Evolutionary conservation across 2,113 vertebrate genomes (phyloP).

Genomic region (Spilogale gracilis): DNA sequence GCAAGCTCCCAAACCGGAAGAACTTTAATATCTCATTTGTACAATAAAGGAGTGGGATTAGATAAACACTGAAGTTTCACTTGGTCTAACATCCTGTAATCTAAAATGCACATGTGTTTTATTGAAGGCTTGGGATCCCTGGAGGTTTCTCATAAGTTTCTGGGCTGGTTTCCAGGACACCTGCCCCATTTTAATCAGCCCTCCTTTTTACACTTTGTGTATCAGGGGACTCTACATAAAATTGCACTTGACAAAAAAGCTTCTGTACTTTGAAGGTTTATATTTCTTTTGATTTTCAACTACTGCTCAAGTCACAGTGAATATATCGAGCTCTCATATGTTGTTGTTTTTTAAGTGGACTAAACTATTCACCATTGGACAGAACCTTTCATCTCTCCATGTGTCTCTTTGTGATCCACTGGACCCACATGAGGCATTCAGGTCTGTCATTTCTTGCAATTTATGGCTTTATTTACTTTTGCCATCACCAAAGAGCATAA

Average conservation of each 20-base stretch:
- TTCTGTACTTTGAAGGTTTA: neutral
- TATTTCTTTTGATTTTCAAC: neutral
- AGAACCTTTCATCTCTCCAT: neutral
- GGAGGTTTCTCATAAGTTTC: constrained; percentile 35
- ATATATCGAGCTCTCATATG: neutral
- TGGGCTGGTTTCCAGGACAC: constrained; percentile 67
- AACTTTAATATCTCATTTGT: constrained; percentile 20
- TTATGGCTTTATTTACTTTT: neutral
- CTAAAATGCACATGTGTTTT: constrained; percentile 34
- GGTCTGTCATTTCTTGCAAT: neutral
- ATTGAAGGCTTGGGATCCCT: neutral
- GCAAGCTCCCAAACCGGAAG: neutral
- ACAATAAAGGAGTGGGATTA: neutral
- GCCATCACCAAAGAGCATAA: neutral
- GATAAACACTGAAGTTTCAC: neutral
- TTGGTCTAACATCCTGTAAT: neutral
- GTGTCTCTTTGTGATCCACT: neutral
- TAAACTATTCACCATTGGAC: neutral
- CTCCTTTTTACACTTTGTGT: neutral
- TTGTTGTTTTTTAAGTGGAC: neutral
- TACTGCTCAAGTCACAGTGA: neutral
- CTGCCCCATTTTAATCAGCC: constrained; percentile 45
- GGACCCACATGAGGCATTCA: neutral
- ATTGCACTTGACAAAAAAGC: neutral
- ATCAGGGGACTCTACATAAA: neutral